Evolutionary conservation across 2,888 invertebrate species (phyloP).

Genomic region (Dolichomitus sp.): DNA sequence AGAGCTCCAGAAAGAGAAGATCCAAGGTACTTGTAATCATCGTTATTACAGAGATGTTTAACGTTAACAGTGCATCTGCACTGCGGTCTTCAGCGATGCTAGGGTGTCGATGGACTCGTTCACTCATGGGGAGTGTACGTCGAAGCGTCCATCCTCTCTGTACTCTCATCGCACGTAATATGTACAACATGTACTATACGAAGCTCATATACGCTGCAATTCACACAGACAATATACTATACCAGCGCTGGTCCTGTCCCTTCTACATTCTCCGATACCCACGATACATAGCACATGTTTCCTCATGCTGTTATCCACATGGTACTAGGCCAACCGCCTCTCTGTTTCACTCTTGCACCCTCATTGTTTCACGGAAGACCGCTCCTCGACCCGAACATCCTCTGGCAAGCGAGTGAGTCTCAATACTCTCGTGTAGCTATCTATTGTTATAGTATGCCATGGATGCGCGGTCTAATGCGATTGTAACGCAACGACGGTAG

Average conservation of each 20-base stretch:
- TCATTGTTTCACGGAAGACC: conserved; percentile 59
- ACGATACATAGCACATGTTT: conserved; percentile 12
- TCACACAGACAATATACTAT: not conserved
- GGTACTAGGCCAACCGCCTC: conserved; percentile 11
- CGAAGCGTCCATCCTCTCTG: not conserved
- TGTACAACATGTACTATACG: conserved; percentile 7
- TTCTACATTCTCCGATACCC: conserved; percentile 45
- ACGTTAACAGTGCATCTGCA: not conserved
- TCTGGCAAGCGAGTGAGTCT: conserved; percentile 36
- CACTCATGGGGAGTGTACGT: not conserved
- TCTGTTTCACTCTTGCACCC: conserved; percentile 28
- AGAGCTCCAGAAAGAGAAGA: not conserved
- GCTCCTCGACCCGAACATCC: conserved; percentile 52
- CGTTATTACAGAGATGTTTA: conserved; percentile 16
- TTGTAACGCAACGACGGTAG: conserved; percentile 56
- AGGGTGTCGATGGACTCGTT: conserved; percentile 8
- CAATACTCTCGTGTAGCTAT: conserved; percentile 31
- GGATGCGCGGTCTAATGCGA: conserved; percentile 52
- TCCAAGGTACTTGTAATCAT: conserved; percentile 11
- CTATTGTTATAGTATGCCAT: conserved; percentile 18
- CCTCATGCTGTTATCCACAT: conserved; percentile 19
- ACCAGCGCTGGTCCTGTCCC: not conserved
- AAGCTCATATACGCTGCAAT: conserved; percentile 8
- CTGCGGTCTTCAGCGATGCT: not conserved
- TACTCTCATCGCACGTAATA: conserved; percentile 10